Evolutionary conservation across 2,888 invertebrate genomes (phyloP).

Genomic region (Pachymerium ferrugineum): DNA sequence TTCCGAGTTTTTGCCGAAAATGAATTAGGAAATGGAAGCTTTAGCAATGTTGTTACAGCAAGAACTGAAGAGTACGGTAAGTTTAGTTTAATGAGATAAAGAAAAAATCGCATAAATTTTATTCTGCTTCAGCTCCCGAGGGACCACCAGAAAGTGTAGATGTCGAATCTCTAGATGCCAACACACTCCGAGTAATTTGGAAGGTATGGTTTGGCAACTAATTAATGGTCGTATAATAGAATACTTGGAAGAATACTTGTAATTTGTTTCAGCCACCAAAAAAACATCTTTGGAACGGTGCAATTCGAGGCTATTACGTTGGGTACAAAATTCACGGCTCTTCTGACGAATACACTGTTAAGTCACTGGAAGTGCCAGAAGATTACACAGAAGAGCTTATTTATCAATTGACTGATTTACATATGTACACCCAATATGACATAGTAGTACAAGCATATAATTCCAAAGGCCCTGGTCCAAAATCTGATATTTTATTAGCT

Average conservation of each 20-base stretch:
- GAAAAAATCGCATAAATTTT: neutral
- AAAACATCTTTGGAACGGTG: conserved; percentile 27
- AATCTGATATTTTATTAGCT: conserved; percentile 2
- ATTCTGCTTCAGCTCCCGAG: neutral
- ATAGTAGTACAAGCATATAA: conserved; percentile 29
- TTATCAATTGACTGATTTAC: conserved; percentile 24
- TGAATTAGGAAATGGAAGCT: conserved; percentile 23
- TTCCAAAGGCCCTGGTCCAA: neutral
- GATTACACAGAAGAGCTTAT: conserved; percentile 26
- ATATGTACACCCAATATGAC: conserved; percentile 26
- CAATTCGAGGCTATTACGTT: conserved; percentile 18
- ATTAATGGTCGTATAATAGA: neutral
- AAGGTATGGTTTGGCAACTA: conserved; percentile 25
- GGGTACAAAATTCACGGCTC: conserved; percentile 10
- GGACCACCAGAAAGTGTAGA: conserved; percentile 28
- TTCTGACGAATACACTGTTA: neutral
- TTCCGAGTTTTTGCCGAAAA: conserved; percentile 30
- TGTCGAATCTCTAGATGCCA: conserved; percentile 29
- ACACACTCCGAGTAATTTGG: conserved; percentile 29
- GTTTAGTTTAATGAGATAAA: neutral
- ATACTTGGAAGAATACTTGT: neutral
- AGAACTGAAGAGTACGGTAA: conserved; percentile 25
- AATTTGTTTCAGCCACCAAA: neutral
- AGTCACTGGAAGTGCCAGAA: conserved; percentile 27
- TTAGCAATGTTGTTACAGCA: neutral